Evolutionary conservation across 1,140 invertebrate genomes (phyloP), one percentile per base, ranked within the genome.

Genomic region (Bombus fervidus): DNA sequence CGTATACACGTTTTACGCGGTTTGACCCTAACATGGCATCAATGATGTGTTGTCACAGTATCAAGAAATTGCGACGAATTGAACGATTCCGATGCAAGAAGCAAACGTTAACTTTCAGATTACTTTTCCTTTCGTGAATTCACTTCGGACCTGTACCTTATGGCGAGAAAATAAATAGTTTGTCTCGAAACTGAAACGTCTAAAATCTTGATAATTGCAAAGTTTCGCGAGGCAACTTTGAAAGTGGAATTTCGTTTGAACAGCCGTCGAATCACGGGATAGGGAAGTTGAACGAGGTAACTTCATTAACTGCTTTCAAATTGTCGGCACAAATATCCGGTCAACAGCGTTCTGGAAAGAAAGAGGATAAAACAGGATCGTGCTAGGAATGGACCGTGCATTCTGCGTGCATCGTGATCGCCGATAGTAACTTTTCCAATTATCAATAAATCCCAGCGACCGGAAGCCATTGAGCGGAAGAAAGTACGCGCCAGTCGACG

Each of bases 381-480:
- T 15, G 37, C 64, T n/a, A 41, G 31, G 59, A 88, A 73, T 64
- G 53, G 86, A 41, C 13, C 57, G 57, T 69, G 81, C 43, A 76
- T 85, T 78, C 59, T 57, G 79, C 77, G 77, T 81, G 82, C 73
- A 81, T 86, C 82, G 64, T 28, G 57, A 88, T 85, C 66, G 57
- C 39, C 53, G 57, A 74, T 69, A 37, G 59, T 74, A 89, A 89
- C 87, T 89, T 89, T 88, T 88, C 87, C 88, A 88, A 89, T 88
- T 89, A 88, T 59, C 81, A 75, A 83, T 75, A 83, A 83, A 83
- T 83, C 81, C 72, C n/a, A 41, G n/a, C 10, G 13, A 82, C 47
- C 80, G 80, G 80, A 47, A 82, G 39, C 39, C 39, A 73, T 74
- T 13, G 86, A 64, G 77, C 53, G 22, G 41, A 85, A 74, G 78